Evolutionary conservation across 2,113 vertebrate genomes (phyloP).

Genomic region (Nothobranchius kuhntae): DNA sequence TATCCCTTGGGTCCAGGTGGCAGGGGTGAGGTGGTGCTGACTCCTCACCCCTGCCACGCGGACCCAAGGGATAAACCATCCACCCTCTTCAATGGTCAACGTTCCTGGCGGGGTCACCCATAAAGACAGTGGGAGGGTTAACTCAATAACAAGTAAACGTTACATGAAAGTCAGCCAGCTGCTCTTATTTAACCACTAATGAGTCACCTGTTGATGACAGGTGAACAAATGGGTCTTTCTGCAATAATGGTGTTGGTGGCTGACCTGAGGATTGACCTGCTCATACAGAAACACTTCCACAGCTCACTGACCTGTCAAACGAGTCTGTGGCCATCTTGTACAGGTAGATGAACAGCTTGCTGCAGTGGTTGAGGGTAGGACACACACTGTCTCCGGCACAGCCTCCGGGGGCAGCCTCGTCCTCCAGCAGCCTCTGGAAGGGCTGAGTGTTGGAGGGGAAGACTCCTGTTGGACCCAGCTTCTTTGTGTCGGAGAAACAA

Average conservation of each 20-base stretch:
- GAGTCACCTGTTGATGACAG: background rate
- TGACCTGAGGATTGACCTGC: background rate
- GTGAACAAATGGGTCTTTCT: background rate
- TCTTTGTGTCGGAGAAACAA: conserved; percentile 94
- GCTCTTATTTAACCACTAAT: background rate
- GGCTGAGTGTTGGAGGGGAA: conserved; percentile 92
- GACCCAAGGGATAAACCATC: too few relatives aligned
- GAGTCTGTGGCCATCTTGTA: conserved; percentile 98
- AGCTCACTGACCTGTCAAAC: conserved; percentile 89
- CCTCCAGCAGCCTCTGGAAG: conserved; percentile 94
- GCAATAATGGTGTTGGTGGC: too few relatives aligned
- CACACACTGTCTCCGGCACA: conserved; percentile 83
- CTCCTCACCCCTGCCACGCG: too few relatives aligned
- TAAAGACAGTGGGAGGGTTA: too few relatives aligned
- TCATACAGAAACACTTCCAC: background rate
- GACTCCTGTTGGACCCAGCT: conserved; percentile 85
- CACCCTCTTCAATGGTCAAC: too few relatives aligned
- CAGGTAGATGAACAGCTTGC: conserved; percentile 97
- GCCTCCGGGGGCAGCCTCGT: conserved; percentile 80
- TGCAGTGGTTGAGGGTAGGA: conserved; percentile 92
- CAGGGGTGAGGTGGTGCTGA: too few relatives aligned
- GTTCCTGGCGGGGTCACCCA: too few relatives aligned
- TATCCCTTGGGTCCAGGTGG: too few relatives aligned
- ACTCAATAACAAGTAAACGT: background rate
- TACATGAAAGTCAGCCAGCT: background rate